Conservation (phyloP, 2,888 invertebrate species). For the Pteria penguin region DNA sequence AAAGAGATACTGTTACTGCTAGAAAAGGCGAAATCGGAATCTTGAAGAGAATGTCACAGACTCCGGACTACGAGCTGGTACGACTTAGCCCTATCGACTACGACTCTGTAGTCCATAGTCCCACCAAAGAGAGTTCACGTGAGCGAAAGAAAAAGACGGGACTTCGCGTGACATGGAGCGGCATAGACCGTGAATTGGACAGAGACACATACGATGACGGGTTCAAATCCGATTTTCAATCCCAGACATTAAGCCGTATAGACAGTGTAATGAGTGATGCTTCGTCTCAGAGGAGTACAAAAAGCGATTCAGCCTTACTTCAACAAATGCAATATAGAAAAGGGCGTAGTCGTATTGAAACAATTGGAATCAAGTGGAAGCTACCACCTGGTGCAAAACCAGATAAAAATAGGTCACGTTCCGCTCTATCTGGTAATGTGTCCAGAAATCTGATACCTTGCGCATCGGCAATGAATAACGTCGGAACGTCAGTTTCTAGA, state of each 20-base stretch:
- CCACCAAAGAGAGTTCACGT: background rate
- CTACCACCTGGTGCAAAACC: constrained; percentile 38
- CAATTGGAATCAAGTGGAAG: constrained; percentile 58
- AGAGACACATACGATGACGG: constrained; percentile 25
- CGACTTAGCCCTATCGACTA: constrained; percentile 33
- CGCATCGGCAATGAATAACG: constrained; percentile 51
- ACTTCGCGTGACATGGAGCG: constrained; percentile 60
- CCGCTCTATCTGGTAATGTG: constrained; percentile 14
- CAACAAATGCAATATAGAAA: constrained; percentile 29
- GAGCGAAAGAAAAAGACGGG: constrained; percentile 53
- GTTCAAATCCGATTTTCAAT: constrained; percentile 23
- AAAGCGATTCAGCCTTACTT: constrained; percentile 44
- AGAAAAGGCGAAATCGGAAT: constrained; percentile 40
- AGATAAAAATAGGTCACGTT: background rate
- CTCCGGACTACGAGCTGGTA: constrained; percentile 40
- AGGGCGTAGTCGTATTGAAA: constrained; percentile 53
- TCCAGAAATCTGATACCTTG: constrained; percentile 59
- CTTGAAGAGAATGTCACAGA: constrained; percentile 30
- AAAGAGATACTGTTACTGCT: constrained; percentile 28
- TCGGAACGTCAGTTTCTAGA: constrained; percentile 51
- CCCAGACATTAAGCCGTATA: constrained; percentile 3
- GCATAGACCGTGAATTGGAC: constrained; percentile 40
- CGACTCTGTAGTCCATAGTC: background rate
- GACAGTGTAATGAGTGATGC: constrained; percentile 21
- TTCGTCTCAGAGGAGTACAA: constrained; percentile 37